These are phyloP conservation scores for Mesoclemmys tuberculata DNA, from an alignment of 2,113 vertebrate species.

Conservation along the genomic window DNA sequence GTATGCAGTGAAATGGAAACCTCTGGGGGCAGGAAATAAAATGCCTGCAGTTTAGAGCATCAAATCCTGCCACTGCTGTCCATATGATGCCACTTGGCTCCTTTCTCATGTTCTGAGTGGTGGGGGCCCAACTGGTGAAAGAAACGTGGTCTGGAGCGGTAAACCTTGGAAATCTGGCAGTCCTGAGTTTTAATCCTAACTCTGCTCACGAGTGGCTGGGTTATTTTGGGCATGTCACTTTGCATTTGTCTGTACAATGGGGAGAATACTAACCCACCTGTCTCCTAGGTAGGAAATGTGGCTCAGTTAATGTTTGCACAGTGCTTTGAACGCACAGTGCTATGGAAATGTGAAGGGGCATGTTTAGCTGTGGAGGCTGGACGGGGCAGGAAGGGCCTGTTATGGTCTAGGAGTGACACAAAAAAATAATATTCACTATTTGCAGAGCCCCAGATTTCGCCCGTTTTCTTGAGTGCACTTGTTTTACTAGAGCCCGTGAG, in stretches of 20 bases:
- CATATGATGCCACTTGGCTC: slow-evolving; percentile 57
- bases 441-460: not conserved
- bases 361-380: not conserved
- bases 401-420: not conserved
- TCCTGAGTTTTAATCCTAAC: not conserved
- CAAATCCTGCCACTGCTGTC: slow-evolving; percentile 64
- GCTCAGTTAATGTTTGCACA: accelerated
- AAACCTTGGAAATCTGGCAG: not conserved
- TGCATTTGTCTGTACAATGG: not conserved
- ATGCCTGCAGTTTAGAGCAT: slow-evolving; percentile 65
- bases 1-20: slow-evolving; percentile 67
- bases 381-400: not conserved
- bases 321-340: not conserved
- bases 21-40: slow-evolving; percentile 72
- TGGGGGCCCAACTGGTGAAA: not conserved
- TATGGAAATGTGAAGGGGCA: accelerated
- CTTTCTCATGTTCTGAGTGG: slow-evolving; percentile 58
- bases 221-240: not conserved
- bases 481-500: accelerated
- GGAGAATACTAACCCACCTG: accelerated
- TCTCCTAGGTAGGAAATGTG: not conserved
- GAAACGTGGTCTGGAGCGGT: slow-evolving; percentile 21
- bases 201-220: not conserved
- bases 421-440: not conserved
- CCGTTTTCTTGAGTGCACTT: not conserved